Conservation (phyloP, 2,888 invertebrate genomes). For the Ecdyonurus torrentis region DNA sequence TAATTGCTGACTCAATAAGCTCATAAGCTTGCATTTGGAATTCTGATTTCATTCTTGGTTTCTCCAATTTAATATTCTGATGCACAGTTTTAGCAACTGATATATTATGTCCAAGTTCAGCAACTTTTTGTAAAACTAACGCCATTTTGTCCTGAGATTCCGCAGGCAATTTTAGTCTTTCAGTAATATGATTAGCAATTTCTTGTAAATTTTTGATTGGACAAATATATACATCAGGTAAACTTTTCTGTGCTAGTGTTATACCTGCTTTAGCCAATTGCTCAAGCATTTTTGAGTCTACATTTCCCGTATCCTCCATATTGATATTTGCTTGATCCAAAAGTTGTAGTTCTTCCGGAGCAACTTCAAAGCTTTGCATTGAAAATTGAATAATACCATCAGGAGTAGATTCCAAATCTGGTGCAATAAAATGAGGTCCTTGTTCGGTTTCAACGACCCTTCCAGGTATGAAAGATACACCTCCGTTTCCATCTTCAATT, state of each 20-base stretch:
- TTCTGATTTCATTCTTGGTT: background rate
- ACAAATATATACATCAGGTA: background rate
- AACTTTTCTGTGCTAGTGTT: conserved; percentile 9
- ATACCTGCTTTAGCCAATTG: conserved; percentile 12
- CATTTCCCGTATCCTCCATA: background rate
- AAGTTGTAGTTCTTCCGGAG: conserved; percentile 29
- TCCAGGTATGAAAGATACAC: conserved; percentile 31
- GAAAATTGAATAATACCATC: conserved; percentile 43
- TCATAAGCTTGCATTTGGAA: background rate
- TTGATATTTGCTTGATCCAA: conserved; percentile 14
- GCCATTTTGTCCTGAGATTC: background rate
- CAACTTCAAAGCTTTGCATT: conserved; percentile 46
- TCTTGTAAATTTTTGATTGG: conserved; percentile 10
- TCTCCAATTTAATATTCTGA: background rate
- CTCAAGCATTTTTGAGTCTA: conserved; percentile 11
- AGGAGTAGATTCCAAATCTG: conserved; percentile 46
- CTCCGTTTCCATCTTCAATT: conserved; percentile 28
- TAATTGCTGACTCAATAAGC: background rate
- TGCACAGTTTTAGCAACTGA: no score
- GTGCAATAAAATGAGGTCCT: conserved; percentile 45
- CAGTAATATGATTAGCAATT: conserved; percentile 6
- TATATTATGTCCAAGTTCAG: conserved; percentile 5
- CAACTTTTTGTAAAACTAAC: conserved; percentile 4
- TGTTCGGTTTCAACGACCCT: conserved; percentile 33
- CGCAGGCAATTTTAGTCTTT: conserved; percentile 6